Evolutionary conservation across 2,113 vertebrate genomes (phyloP).

Genomic region (Coptodon bakossiorum): DNA sequence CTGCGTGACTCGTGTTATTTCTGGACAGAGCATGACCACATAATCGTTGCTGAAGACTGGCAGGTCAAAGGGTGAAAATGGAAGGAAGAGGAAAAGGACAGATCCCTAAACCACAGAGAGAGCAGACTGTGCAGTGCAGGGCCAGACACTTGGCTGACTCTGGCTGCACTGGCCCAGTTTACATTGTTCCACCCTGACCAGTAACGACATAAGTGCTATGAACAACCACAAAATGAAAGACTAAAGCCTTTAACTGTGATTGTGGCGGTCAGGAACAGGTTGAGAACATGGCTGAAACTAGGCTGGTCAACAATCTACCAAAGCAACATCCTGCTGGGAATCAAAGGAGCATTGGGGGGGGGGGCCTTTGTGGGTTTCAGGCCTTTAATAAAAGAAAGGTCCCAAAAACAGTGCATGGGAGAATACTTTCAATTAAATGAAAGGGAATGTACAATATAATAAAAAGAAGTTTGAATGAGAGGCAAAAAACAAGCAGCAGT

Average conservation of each 20-base stretch:
- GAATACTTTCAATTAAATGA: slow-evolving; percentile 3
- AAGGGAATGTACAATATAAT: neutral
- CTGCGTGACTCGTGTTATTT: slow-evolving; percentile 36
- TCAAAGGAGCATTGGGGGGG: neutral
- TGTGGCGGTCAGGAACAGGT: slow-evolving; percentile 25
- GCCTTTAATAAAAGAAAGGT: slow-evolving; percentile 9
- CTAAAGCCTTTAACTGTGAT: slow-evolving; percentile 10
- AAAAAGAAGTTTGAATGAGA: slow-evolving; percentile 23
- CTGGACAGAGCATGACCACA: slow-evolving; percentile 19
- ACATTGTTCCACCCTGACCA: slow-evolving; percentile 40
- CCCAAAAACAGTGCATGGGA: neutral
- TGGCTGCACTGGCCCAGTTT: neutral
- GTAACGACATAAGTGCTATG: slow-evolving; percentile 21
- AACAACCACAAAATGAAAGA: slow-evolving; percentile 55
- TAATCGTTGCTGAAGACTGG: slow-evolving; percentile 14
- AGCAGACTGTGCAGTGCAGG: neutral
- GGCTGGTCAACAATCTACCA: slow-evolving; percentile 21
- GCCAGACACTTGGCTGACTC: slow-evolving; percentile 42
- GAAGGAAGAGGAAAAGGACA: slow-evolving; percentile 19
- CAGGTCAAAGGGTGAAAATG: slow-evolving; percentile 26
- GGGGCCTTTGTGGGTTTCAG: neutral
- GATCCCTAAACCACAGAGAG: slow-evolving; percentile 28
- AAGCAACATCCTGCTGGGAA: slow-evolving; percentile 36
- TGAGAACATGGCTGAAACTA: slow-evolving; percentile 23
- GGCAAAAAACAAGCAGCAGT: neutral